Percentiles rank a stretch among this genome's conserved stretches.
Conservation (phyloP, 2,113 vertebrate genomes). For the Sylvilagus bachmani region DNA sequence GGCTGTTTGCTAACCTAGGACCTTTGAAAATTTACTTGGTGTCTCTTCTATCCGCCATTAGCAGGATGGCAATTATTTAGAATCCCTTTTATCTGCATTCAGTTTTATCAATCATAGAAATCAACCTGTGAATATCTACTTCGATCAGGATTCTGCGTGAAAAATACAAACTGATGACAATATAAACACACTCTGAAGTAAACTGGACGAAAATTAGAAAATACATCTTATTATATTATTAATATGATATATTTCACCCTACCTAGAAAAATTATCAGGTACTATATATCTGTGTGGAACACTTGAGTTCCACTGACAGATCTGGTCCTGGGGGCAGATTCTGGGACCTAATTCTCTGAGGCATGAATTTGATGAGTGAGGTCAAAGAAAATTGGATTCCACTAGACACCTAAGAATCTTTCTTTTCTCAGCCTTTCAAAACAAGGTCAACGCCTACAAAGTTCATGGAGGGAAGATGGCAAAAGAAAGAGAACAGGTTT, state of each 20-base stretch:
- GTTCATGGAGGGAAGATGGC: neutral
- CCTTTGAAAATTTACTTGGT: neutral
- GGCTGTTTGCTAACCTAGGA: neutral
- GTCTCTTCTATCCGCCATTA: neutral
- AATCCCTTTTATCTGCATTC: neutral
- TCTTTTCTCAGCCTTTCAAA: neutral
- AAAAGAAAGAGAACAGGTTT: neutral
- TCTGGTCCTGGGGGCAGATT: slow-evolving; percentile 6
- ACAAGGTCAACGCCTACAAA: neutral
- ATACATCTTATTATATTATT: neutral
- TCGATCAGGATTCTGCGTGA: neutral
- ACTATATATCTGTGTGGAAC: neutral
- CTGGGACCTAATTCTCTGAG: slow-evolving; percentile 42
- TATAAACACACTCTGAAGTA: neutral
- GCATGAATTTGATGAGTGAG: slow-evolving; percentile 25
- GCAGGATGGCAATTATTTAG: neutral
- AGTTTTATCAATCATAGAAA: neutral
- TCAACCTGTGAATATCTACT: neutral
- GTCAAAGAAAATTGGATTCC: slow-evolving; percentile 49
- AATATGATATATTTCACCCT: neutral
- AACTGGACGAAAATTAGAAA: neutral
- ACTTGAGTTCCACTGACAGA: neutral
- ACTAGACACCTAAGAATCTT: neutral
- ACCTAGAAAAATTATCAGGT: neutral
- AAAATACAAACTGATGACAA: neutral